These are phyloP conservation scores for Turdus rufiventris DNA, from an alignment of 2,113 vertebrate genomes.

Conservation along the genomic window DNA sequence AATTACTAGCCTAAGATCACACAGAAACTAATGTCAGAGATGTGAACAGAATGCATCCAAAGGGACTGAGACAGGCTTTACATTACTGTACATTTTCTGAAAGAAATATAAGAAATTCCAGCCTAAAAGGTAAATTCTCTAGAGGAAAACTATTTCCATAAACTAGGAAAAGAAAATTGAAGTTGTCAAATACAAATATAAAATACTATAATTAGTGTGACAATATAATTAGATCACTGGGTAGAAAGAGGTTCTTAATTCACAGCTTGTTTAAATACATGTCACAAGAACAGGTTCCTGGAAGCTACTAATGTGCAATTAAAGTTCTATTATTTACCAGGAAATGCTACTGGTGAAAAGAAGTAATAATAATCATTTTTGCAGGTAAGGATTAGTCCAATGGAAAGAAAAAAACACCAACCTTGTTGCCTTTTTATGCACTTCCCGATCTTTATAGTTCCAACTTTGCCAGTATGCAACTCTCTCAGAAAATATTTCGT, in stretches of 20 bases:
- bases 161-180: constrained; percentile 43
- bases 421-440: background rate
- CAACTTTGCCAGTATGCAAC: background rate
- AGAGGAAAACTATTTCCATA: background rate
- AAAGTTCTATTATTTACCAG: constrained; percentile 50
- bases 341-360: background rate
- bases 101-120: background rate
- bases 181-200: constrained; percentile 39
- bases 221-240: constrained; percentile 41
- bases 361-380: background rate
- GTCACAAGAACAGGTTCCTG: constrained; percentile 65
- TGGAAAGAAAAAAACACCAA: background rate
- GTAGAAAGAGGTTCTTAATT: constrained; percentile 39
- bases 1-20: constrained; percentile 20
- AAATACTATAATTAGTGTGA: constrained; percentile 12
- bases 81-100: background rate
- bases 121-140: constrained; percentile 4
- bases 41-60: background rate
- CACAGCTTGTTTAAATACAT: constrained; percentile 63
- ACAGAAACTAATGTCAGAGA: background rate
- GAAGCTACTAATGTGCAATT: constrained; percentile 68
- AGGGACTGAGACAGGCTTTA: background rate
- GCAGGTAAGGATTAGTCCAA: background rate
- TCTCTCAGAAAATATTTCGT: background rate
- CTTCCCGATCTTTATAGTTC: background rate